These are phyloP conservation scores for Conus canariensis DNA, from an alignment of 2,888 invertebrate species.

Conservation along the genomic window DNA sequence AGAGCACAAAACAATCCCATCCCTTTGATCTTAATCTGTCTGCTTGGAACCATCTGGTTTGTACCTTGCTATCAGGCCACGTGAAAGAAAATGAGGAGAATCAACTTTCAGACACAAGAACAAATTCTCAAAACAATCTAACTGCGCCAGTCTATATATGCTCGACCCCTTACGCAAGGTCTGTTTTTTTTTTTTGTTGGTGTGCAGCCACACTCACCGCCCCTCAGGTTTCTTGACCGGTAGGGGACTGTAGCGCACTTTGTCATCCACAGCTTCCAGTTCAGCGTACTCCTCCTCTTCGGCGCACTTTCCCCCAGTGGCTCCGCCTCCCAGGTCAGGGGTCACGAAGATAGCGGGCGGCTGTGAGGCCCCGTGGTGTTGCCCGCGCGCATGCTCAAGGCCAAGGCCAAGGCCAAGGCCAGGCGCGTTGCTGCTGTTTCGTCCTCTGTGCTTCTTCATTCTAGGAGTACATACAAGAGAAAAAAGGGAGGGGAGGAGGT, in stretches of 20 bases:
- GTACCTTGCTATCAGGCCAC: too few species aligned
- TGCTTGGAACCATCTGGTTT: too few species aligned
- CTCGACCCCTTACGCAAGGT: too few species aligned
- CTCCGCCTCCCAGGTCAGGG: background rate
- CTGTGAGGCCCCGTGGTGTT: background rate
- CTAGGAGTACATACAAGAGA: background rate
- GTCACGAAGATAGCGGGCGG: background rate
- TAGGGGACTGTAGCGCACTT: background rate
- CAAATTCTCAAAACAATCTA: too few species aligned
- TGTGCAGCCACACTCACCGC: background rate
- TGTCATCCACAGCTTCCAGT: background rate
- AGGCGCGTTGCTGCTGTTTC: slow-evolving; percentile 5
- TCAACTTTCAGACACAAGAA: too few species aligned
- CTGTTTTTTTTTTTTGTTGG: too few species aligned
- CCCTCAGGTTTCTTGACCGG: background rate
- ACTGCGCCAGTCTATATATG: too few species aligned
- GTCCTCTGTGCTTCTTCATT: slow-evolving; percentile 3
- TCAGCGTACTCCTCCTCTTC: background rate
- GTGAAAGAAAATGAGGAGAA: too few species aligned
- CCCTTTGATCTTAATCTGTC: too few species aligned
- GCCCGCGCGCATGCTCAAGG: background rate
- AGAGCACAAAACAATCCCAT: too few species aligned
- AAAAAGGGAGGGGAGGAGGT: background rate
- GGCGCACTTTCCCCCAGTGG: background rate
- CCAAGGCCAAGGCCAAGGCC: background rate